Conservation (phyloP, 2,888 invertebrate genomes). For the Onchidella celtica region DNA sequence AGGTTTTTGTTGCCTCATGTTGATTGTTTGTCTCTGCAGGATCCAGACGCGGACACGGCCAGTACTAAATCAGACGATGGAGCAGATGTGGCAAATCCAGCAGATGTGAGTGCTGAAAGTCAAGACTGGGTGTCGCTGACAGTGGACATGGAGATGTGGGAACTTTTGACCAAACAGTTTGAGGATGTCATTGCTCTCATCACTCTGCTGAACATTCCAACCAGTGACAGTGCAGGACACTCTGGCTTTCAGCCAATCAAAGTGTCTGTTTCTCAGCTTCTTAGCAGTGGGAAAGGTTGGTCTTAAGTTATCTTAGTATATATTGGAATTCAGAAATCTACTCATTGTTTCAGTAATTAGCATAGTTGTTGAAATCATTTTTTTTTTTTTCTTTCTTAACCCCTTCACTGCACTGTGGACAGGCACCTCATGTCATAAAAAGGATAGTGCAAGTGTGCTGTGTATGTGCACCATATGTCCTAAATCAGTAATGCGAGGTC, state of each 20-base stretch:
- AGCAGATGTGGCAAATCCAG: not conserved
- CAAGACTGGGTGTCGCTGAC: constrained; percentile 90
- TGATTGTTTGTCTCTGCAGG: too few relatives aligned
- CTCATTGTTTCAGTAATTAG: not conserved
- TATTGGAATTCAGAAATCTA: not conserved
- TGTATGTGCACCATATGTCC: too few relatives aligned
- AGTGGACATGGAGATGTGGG: constrained; percentile 93
- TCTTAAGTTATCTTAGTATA: not conserved
- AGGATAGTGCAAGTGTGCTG: too few relatives aligned
- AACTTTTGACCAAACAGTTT: constrained; percentile 90
- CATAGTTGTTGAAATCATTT: not conserved
- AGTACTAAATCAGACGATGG: constrained; percentile 55
- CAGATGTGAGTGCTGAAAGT: constrained; percentile 39
- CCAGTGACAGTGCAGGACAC: constrained; percentile 40
- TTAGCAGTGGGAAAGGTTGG: constrained; percentile 80
- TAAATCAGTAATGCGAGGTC: too few relatives aligned
- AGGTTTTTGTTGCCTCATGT: too few relatives aligned
- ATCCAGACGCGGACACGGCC: constrained; percentile 74
- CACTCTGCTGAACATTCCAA: constrained; percentile 64
- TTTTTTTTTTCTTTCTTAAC: too few relatives aligned
- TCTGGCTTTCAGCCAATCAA: constrained; percentile 57
- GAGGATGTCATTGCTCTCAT: constrained; percentile 89
- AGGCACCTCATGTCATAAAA: too few relatives aligned
- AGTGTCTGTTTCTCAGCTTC: constrained; percentile 76
- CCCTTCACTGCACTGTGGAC: too few relatives aligned